Base-by-base conservation (phyloP, 2,113 vertebrate species). In the Poecile atricapillus region DNA sequence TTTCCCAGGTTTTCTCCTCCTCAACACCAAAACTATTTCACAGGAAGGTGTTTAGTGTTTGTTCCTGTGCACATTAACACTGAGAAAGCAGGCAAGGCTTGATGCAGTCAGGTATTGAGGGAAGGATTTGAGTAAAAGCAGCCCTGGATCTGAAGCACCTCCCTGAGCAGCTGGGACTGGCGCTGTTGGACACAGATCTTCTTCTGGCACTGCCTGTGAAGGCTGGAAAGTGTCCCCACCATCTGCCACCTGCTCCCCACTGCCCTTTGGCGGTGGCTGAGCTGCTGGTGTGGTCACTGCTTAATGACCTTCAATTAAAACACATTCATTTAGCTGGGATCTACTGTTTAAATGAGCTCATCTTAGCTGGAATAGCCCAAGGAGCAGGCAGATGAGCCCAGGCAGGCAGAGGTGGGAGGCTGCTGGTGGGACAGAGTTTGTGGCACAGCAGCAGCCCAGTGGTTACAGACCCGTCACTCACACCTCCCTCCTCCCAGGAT, bases 261-360 rank as follows among this genome's bases (percentile, higher is more conserved):
- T 59, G 93, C 76, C 92, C 89, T 59, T 30, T 5, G 27, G 71
- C 75, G 69, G 53, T 10, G 68, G 15, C 82, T 83, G 75, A 83
- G 67, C 88, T 80, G 89, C 83, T 96, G 83, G 5, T 78, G 47
- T 75, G 93, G 86, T 78, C 94, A 93, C 60, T 89, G 83, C 71
- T 92, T 60, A 70, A 78, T 68, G 86, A 92, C 89, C 89, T 94
- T 81, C 80, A 43, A 59, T 94, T 71, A 89, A 91, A 93, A 47
- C 76, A 67, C 93, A 68, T 89, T 59, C 63, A 92, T 79, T 90
- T 65, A 70, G 50, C 30, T 17, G 77, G 21, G 39, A 71, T 55
- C 60, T 78, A 4, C 82, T 77, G 7, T 74, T 92, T 77, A 47
- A 94, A 87, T 9, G 20, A 81, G 16, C 71, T 83, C 11, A 2